Base-by-base conservation (phyloP, 2,888 invertebrate genomes). In the Anoplius nigerrimus region DNA sequence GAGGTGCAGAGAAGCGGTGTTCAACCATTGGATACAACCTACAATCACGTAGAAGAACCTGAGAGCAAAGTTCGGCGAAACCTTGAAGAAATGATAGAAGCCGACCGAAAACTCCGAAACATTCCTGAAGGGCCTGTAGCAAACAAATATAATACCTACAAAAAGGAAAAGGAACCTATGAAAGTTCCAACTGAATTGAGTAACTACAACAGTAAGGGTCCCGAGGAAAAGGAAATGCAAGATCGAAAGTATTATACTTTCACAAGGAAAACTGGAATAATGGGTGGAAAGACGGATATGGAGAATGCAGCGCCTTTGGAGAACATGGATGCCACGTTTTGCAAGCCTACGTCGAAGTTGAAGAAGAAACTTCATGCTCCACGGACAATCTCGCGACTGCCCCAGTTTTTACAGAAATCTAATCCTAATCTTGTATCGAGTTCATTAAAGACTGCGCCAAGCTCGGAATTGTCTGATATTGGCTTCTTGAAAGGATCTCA, bases 401-500 rank as follows among this genome's bases (percentile, higher is more conserved):
- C 88, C 0, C 83, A 85, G 24, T 82, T 80, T 15, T 76, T 89
- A 51, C 88, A 88, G 62, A 89, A 88, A 34, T 89, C 89, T 0
- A 87, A 88, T 84, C 89, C 89, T 0, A 89, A 88, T 83, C 79
- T 88, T 0, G 76, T 81, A n/a, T 83, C 84, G 1, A 81, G 69
- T 51, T 72, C 83, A 0, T 58, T 81, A 27, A 86, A 80, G 27
- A 64, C 75, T 46, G 58, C 61, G 0, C 59, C 51, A 15, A 16
- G 48, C 13, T 45, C 62, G 2, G 59, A 67, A 6, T 34, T 67
- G 34, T 66, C 83, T 5, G 78, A 66, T 42, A 70, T 76, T n/a
- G 80, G 79, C 6, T 87, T 79, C 18, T 73, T 74, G 4, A 82
- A 85, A 55, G 82, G 81, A 15, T 82, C 84, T 0, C 85, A 84